Percentiles rank a stretch among this genome's conserved stretches.
phyloP scores from a whole-genome alignment of 2,113 vertebrate genomes.

The Megaptera novaeangliae region DNA sequence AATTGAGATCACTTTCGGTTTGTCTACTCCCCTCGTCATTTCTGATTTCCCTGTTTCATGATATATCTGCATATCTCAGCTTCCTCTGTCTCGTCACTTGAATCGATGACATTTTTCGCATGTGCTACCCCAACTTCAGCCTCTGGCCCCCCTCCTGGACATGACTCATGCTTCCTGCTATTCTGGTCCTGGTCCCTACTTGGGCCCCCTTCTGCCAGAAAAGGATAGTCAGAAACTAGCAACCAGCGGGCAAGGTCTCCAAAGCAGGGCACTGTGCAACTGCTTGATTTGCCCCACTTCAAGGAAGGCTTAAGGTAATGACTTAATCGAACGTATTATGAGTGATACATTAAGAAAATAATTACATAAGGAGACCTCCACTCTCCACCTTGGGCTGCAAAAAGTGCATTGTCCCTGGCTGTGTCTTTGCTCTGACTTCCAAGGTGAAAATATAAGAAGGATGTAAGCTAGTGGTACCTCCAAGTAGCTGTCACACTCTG shows the following conservation, averaged over 20 bases:
- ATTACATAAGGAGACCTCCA: neutral
- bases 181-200: neutral
- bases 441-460: neutral
- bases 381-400: neutral
- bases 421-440: neutral
- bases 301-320: neutral
- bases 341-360: neutral
- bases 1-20: neutral
- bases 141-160: neutral
- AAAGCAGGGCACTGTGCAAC: neutral
- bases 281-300: neutral
- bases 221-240: neutral
- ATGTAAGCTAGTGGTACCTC: neutral
- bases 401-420: neutral
- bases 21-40: neutral
- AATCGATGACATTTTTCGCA: neutral
- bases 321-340: neutral
- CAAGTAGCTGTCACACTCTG: neutral
- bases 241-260: neutral
- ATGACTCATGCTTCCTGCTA: neutral
- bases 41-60: neutral
- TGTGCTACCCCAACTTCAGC: neutral
- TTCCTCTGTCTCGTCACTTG: neutral
- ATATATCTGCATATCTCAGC: neutral
- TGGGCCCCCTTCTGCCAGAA: neutral